These are phyloP conservation scores for Phyllostomus hastatus DNA, from an alignment of 2,113 vertebrate genomes.

Conservation along the genomic window DNA sequence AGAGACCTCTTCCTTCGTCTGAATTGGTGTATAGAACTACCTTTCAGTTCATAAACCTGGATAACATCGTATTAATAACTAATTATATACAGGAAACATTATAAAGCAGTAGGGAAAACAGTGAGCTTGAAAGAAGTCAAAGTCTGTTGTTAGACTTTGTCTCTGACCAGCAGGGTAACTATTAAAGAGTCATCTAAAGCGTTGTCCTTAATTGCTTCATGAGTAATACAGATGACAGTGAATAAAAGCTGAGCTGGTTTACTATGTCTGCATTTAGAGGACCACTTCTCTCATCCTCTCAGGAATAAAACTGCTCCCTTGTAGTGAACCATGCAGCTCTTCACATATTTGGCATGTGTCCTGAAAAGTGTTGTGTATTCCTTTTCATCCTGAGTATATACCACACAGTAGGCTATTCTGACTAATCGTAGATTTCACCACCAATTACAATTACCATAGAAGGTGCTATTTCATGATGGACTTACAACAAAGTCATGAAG, in stretches of 20 bases:
- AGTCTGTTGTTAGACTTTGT: neutral
- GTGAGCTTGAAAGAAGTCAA: neutral
- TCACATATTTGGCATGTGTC: neutral
- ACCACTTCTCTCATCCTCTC: neutral
- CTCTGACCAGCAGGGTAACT: neutral
- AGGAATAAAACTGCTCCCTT: neutral
- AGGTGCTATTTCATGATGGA: neutral
- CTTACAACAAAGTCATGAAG: neutral
- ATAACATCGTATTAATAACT: neutral
- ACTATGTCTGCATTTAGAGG: neutral
- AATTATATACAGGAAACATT: neutral
- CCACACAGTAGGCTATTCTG: neutral
- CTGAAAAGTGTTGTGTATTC: neutral
- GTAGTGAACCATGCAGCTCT: neutral
- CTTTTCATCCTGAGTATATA: neutral
- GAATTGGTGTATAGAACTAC: neutral
- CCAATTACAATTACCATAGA: no score
- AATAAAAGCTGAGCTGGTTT: neutral
- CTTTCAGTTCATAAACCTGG: neutral
- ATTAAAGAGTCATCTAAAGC: neutral
- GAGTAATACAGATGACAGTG: neutral
- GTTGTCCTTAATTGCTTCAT: neutral
- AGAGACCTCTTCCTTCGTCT: neutral
- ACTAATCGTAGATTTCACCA: neutral
- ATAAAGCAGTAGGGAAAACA: neutral